These are phyloP conservation scores for Gastracanthus pulcherrimus DNA, from an alignment of 2,888 invertebrate species.

Conservation along the genomic window DNA sequence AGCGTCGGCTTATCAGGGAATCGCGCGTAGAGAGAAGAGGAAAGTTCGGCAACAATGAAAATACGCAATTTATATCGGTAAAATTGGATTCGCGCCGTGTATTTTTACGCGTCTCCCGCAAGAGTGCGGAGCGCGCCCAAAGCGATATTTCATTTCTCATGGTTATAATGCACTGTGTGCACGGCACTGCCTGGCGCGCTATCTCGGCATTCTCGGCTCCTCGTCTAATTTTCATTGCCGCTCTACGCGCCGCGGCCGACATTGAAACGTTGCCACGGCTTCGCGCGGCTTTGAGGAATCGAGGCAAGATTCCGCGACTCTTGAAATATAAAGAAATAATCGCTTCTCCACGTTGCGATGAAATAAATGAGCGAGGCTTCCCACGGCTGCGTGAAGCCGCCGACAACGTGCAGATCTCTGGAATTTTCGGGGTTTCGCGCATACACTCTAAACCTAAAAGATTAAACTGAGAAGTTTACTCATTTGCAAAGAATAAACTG, in stretches of 20 bases:
- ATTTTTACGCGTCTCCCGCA: background rate
- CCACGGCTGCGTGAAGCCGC: background rate
- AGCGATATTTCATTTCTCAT: background rate
- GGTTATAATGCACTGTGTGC: no score
- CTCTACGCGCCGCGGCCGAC: no score
- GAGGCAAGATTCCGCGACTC: background rate
- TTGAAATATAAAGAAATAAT: background rate
- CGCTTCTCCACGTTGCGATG: background rate
- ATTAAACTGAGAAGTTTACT: no score
- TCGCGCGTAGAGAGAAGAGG: no score
- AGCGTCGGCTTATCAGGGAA: background rate
- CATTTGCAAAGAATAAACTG: no score
- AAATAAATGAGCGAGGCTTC: background rate
- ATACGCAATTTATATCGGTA: background rate
- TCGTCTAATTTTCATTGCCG: background rate
- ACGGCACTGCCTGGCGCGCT: no score
- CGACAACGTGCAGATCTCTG: background rate
- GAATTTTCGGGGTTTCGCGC: background rate
- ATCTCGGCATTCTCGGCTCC: background rate
- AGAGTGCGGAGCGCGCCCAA: no score
- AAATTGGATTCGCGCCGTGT: background rate
- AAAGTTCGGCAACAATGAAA: conserved; percentile 10
- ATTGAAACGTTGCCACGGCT: background rate
- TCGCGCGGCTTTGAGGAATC: background rate
- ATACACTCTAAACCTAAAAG: no score